Conservation (phyloP, 2,113 vertebrate genomes). For the Saimiri boliviensis region DNA sequence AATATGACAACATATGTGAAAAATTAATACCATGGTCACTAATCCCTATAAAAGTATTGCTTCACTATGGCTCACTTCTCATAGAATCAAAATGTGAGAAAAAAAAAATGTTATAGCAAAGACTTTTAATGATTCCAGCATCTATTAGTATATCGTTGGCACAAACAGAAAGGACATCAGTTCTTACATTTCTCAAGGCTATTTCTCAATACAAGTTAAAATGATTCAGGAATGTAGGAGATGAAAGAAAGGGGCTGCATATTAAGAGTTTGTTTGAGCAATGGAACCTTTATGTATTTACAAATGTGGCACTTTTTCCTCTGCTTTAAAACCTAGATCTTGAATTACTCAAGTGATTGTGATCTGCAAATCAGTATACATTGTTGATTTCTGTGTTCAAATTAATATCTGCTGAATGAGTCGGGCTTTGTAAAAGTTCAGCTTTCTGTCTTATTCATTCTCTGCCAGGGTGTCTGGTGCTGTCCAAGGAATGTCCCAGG, state of each 20-base stretch:
- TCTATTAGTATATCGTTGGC: constrained; percentile 52
- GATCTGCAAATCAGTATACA: constrained; percentile 76
- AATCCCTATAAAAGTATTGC: constrained; percentile 43
- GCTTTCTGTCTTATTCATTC: constrained; percentile 81
- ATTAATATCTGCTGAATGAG: constrained; percentile 88
- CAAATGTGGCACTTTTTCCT: constrained; percentile 56
- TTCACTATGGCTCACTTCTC: constrained; percentile 34
- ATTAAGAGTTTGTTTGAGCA: constrained; percentile 7
- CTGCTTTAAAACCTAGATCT: constrained; percentile 50
- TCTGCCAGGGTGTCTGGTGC: constrained; percentile 78
- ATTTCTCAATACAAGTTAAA: constrained; percentile 62
- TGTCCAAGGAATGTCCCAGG: constrained; percentile 81
- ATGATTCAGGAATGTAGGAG: constrained; percentile 32
- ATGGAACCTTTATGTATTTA: neutral
- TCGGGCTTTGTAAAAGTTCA: constrained; percentile 76
- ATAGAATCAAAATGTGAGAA: neutral
- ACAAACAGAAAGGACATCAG: constrained; percentile 21
- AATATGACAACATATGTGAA: neutral
- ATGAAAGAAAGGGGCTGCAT: constrained; percentile 37
- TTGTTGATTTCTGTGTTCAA: constrained; percentile 79
- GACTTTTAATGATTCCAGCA: neutral
- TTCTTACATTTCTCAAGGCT: constrained; percentile 61
- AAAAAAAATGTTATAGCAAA: neutral
- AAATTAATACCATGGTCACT: constrained; percentile 26
- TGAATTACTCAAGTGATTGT: constrained; percentile 66